Conservation (phyloP, 2,797 vertebrate species). For the Xenopus petersii region DNA sequence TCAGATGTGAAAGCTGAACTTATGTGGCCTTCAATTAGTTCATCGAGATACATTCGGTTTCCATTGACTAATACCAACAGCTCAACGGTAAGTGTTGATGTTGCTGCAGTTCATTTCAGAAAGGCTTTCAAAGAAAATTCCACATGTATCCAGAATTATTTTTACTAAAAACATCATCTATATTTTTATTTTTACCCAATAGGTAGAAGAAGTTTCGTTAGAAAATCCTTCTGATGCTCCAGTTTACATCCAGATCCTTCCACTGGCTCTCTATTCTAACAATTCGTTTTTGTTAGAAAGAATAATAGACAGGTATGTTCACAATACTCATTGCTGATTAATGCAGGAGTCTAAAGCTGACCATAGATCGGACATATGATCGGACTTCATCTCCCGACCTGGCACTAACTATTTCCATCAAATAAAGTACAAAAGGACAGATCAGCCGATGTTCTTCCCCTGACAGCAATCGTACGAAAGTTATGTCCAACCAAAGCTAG, state of each 20-base stretch:
- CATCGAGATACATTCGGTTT: conserved; percentile 79
- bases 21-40: conserved; percentile 87
- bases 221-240: conserved; percentile 92
- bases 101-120: no score
- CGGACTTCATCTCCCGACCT: no score
- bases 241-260: conserved; percentile 86
- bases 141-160: no score
- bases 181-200: conserved; percentile 45
- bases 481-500: no score
- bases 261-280: conserved; percentile 86
- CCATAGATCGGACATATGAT: no score
- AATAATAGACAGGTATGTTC: conserved; percentile 79
- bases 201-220: conserved; percentile 90
- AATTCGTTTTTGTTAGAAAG: conserved; percentile 83
- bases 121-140: no score
- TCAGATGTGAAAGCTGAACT: conserved; percentile 86
- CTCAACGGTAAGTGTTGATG: conserved; percentile 80
- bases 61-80: conserved; percentile 93
- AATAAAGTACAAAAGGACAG: no score
- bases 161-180: no score
- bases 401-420: no score
- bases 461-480: no score
- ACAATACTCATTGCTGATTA: neutral
- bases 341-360: no score
- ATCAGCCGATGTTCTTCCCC: no score